Base-by-base conservation (phyloP, 2,113 vertebrate genomes). In the Todiramphus chloris region DNA sequence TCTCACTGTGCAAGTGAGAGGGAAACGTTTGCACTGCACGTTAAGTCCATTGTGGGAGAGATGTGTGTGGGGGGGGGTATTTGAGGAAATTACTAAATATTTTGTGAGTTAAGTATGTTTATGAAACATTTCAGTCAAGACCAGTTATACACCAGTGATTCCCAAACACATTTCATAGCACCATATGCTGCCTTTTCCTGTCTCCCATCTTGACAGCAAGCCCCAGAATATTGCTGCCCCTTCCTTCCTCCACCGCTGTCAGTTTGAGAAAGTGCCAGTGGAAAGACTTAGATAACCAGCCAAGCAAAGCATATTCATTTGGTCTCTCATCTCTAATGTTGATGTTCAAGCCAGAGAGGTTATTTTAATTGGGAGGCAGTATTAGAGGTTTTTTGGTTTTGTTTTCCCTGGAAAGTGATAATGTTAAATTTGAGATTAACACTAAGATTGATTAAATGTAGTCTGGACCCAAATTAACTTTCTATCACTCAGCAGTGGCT, bases 251-350 rank as follows among this genome's bases (percentile, higher is more conserved):
- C 33, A 23, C 77, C 64, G 89, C 83, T 48, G 55, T 87, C 77
- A 84, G 44, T 39, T 92, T 79, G 87, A 94, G 89, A 87, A 87
- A 70, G 66, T 90, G 93, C 83, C 91, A 83, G 25, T 75, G 62
- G 81, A 95, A 96, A 93, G 60, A 72, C 77, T 94, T 87, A 91
- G 87, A 94, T 87, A 91, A 89, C 39, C 51, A 89, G 93, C 93
- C 86, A 96, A 96, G 51, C 50, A 94, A 94, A 92, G 80, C 76
- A 56, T 76, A 90, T 83, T 83, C 90, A 63, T 70, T 97, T 83
- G 46, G 48, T 70, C 48, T 95, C 64, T 91, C 76, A 67, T 82
- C 86, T 91, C 69, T 72, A 68, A 48, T 44, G 66, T 0, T 87
- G 80, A 16, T 1, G 0, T 48, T 95, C 35, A 68, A 75, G 56